Evolutionary conservation across 2,888 invertebrate species (phyloP).

Genomic region (Meteorus colon): DNA sequence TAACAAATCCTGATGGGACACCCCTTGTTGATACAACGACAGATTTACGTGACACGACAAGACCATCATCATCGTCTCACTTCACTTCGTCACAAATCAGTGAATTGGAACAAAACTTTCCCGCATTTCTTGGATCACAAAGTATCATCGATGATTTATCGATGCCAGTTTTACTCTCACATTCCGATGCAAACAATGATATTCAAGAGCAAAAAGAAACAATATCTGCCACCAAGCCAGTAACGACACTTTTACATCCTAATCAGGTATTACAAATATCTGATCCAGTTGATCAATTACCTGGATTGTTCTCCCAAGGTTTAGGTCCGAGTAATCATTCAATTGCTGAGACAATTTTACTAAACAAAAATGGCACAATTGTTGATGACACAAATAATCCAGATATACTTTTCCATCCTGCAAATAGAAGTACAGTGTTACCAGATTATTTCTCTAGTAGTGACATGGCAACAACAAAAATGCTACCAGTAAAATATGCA

Average conservation of each 20-base stretch:
- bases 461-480: constrained; percentile 29
- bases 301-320: constrained; percentile 68
- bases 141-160: constrained; percentile 64
- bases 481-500: constrained; percentile 39
- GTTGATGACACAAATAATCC: constrained; percentile 70
- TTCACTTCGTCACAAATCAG: constrained; percentile 40
- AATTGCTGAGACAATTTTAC: constrained; percentile 71
- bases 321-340: constrained; percentile 62
- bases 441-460: constrained; percentile 45
- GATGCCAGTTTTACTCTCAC: constrained; percentile 62
- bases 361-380: constrained; percentile 72
- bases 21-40: constrained; percentile 57
- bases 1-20: constrained; percentile 67
- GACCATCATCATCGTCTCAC: constrained; percentile 39
- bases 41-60: constrained; percentile 36
- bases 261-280: constrained; percentile 70
- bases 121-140: constrained; percentile 64
- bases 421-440: constrained; percentile 22
- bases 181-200: constrained; percentile 63
- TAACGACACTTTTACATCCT: constrained; percentile 66
- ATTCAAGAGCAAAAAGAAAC: constrained; percentile 53
- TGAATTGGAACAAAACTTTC: constrained; percentile 58
- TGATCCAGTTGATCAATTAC: constrained; percentile 70
- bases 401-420: constrained; percentile 69
- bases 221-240: constrained; percentile 55